Evolutionary conservation across 2,888 invertebrate genomes (phyloP), one percentile per base, ranked within the genome.

Genomic region (Acronicta alni): DNA sequence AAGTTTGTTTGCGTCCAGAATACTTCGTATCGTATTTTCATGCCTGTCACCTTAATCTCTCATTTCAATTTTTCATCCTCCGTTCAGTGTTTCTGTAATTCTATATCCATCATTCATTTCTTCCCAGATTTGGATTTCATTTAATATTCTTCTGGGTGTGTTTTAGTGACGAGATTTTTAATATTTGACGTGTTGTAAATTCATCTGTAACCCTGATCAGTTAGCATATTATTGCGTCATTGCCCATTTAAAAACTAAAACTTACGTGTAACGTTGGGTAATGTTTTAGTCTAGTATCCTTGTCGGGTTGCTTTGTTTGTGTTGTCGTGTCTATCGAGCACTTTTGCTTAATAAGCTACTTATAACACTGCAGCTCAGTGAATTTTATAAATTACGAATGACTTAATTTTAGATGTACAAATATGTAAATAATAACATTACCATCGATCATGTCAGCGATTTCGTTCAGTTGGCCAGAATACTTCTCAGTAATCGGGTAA

Each of bases 401-500:
- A 47, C 44, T 47, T 57, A 14, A 57, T 58, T 57, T 57, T 48
- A 44, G 23, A 54, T 20, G n/a, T 41, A 26, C 12, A 42, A 55
- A 55, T 55, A 72, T 55, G 44, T 72, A 64, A 64, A 63, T 67
- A 67, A 56, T 57, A 64, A 67, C 35, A 58, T 53, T 57, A 44
- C 20, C 43, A 57, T 72, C 53, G n/a, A 64, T 66, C 69, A 66
- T 67, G 68, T 71, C 74, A 68, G 62, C 67, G 44, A 66, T 69
- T 65, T 68, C 61, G 51, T 72, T 73, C 62, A 30, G 66, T 59
- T 60, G 43, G 49, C 30, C 30, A 30, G 30, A 64, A 65, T 49
- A 55, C 39, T 70, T 73, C 67, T 72, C 47, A 44, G 68, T 73
- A 57, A 75, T 78, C 70, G 73, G 57, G 59, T 72, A 68, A 74